These are phyloP conservation scores for Volucella bombylans DNA, from an alignment of 2,888 invertebrate genomes.

Conservation along the genomic window DNA sequence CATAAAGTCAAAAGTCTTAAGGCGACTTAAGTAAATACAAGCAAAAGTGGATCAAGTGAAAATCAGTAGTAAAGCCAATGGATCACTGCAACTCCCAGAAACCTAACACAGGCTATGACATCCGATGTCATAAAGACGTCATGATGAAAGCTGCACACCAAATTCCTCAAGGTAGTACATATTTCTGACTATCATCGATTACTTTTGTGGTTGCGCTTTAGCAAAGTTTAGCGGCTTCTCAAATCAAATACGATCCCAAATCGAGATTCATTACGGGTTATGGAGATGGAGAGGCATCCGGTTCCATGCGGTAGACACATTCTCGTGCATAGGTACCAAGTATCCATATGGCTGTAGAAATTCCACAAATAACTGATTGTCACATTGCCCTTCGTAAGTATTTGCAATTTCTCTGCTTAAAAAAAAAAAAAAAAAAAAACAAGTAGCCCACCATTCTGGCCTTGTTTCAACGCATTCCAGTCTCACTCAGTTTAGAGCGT, in stretches of 20 bases:
- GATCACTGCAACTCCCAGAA: too few species aligned
- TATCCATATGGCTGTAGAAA: not conserved
- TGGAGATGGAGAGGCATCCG: conserved; percentile 28
- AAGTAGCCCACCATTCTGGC: conserved; percentile 48
- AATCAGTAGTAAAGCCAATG: too few species aligned
- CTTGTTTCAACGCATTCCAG: conserved; percentile 67
- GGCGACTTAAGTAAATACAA: too few species aligned
- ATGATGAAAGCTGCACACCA: too few species aligned
- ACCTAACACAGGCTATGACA: too few species aligned
- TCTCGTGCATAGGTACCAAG: not conserved
- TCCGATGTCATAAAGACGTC: too few species aligned
- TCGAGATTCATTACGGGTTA: conserved; percentile 42
- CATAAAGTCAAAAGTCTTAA: too few species aligned
- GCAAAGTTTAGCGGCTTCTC: not conserved
- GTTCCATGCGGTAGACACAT: conserved; percentile 5
- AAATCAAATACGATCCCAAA: conserved; percentile 3
- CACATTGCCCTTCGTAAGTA: conserved; percentile 38
- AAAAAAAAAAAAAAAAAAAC: conserved; percentile 3
- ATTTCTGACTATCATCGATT: too few species aligned
- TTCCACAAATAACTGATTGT: conserved; percentile 53
- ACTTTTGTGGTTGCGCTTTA: too few species aligned
- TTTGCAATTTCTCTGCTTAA: conserved; percentile 7
- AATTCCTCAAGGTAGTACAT: too few species aligned
- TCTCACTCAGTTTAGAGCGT: conserved; percentile 26
- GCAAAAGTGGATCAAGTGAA: too few species aligned